These are phyloP conservation scores for Seira musarum DNA, from an alignment of 2,888 invertebrate species.

Conservation along the genomic window DNA sequence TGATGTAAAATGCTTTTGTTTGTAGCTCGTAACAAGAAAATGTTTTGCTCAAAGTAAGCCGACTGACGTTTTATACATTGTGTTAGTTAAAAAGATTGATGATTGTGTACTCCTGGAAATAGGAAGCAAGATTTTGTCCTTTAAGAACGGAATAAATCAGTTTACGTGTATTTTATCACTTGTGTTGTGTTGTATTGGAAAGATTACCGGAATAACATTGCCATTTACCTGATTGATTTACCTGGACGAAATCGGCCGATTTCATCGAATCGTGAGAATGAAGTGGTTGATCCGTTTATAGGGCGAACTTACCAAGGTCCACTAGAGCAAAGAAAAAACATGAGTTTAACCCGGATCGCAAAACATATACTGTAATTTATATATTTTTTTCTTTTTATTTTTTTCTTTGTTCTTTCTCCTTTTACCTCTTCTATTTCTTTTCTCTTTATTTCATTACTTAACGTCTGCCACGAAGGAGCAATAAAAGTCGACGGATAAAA, in stretches of 20 bases:
- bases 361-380: conserved; percentile 62
- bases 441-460: not conserved
- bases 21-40: not conserved
- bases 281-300: too few species aligned
- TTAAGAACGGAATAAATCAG: conserved; percentile 11
- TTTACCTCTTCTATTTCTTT: conserved; percentile 15
- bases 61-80: conserved; percentile 3
- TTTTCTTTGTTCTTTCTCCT: not conserved
- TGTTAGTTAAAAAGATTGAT: conserved; percentile 4
- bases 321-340: conserved; percentile 39
- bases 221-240: conserved; percentile 59
- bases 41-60: not conserved
- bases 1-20: conserved; percentile 5
- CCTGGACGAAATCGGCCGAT: conserved; percentile 37
- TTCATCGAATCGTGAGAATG: conserved; percentile 12
- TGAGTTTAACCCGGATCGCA: conserved; percentile 57
- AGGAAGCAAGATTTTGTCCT: not conserved
- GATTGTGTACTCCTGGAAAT: not conserved
- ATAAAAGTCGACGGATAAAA: conserved; percentile 3
- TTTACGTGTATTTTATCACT: conserved; percentile 21
- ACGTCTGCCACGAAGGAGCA: too few species aligned
- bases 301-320: not conserved
- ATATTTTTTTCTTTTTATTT: conserved; percentile 26
- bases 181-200: not conserved
- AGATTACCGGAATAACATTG: conserved; percentile 43